Conservation (phyloP, 2,113 vertebrate species). For the Emydocephalus ijimae region DNA sequence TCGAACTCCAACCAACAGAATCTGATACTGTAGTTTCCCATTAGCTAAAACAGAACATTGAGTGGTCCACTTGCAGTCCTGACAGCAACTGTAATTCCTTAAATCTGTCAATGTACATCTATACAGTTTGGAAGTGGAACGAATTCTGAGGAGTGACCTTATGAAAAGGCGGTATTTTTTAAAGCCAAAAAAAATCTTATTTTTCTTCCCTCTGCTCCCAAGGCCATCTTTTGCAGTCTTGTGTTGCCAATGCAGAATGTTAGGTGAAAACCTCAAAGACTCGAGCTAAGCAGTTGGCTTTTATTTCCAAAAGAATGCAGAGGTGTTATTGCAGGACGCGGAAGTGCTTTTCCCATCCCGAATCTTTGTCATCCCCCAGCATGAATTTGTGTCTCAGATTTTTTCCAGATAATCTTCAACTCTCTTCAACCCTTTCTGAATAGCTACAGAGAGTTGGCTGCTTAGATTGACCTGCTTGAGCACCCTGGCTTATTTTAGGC, state of each 20-base stretch:
- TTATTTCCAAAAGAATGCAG: not conserved
- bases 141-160: not conserved
- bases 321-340: not conserved
- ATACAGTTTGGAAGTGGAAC: not conserved
- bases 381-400: not conserved
- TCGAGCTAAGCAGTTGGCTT: not conserved
- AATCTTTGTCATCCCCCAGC: not conserved
- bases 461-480: not conserved
- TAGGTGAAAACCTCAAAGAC: not conserved
- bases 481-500: not conserved
- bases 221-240: not conserved
- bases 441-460: not conserved
- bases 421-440: not conserved
- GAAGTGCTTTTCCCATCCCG: not conserved
- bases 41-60: not conserved
- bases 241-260: not conserved
- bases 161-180: not conserved
- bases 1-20: not conserved
- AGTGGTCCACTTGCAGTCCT: not conserved
- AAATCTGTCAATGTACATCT: not conserved
- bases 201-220: not conserved
- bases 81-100: not conserved
- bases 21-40: not conserved
- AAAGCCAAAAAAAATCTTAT: not conserved
- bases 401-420: not conserved